Evolutionary conservation across 2,888 invertebrate genomes (phyloP).

Genomic region (Chaitophorus viminalis): DNA sequence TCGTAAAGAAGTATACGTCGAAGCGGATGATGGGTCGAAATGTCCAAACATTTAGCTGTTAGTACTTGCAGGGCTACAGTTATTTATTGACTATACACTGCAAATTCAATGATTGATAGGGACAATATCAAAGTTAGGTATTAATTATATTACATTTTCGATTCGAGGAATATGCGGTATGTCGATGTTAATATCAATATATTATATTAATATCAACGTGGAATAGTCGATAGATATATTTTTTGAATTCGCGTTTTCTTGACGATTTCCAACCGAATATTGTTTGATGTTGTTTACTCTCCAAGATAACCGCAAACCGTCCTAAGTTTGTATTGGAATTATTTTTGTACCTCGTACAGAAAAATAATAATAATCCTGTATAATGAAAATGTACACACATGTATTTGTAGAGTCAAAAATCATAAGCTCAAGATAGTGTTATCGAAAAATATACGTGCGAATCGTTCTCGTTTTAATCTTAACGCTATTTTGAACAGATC

Average conservation of each 20-base stretch:
- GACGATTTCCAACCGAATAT: slow-evolving; percentile 17
- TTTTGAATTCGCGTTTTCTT: neutral
- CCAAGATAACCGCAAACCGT: neutral
- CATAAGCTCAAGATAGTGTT: no score
- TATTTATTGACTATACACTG: neutral
- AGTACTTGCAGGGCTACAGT: neutral
- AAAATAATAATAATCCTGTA: neutral
- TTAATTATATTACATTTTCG: slow-evolving; percentile 3
- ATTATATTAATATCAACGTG: no score
- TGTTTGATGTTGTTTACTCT: slow-evolving; percentile 12
- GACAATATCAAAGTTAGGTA: slow-evolving; percentile 9
- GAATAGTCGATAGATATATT: neutral
- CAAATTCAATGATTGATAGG: neutral
- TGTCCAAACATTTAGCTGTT: neutral
- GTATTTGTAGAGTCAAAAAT: no score
- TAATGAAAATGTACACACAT: neutral
- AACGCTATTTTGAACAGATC: neutral
- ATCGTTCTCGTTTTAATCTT: neutral
- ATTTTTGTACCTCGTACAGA: neutral
- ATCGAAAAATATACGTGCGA: no score
- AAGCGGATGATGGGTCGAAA: neutral
- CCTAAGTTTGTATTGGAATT: neutral
- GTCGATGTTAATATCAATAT: no score
- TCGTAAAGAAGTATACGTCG: no score
- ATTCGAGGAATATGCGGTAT: neutral